Conservation (phyloP, 2,113 vertebrate genomes). For the Rallus limicola region DNA sequence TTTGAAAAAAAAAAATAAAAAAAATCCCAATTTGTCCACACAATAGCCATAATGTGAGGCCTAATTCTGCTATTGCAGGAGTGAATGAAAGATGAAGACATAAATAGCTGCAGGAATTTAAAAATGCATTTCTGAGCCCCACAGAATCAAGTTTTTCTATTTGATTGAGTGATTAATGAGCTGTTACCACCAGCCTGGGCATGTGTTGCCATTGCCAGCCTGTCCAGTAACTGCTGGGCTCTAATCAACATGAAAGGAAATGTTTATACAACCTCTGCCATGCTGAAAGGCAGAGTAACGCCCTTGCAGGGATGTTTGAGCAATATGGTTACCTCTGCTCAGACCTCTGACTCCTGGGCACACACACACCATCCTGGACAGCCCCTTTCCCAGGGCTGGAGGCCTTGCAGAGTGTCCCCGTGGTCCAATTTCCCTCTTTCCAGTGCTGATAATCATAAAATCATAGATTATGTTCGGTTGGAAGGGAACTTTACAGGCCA, state of each 20-base stretch:
- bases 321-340: not conserved
- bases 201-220: not conserved
- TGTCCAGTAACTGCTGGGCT: not conserved
- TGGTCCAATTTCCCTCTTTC: not conserved
- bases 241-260: not conserved
- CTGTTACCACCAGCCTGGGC: not conserved
- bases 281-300: not conserved
- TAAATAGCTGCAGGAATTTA: not conserved
- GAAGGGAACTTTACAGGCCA: no score
- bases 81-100: not conserved
- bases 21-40: not conserved
- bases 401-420: not conserved
- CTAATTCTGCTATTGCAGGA: not conserved
- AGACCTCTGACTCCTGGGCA: fast-evolving
- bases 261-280: not conserved
- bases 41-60: not conserved
- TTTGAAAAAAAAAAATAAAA: not conserved
- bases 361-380: not conserved
- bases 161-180: conserved; percentile 12
- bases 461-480: no score
- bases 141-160: not conserved
- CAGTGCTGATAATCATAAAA: not conserved
- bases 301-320: not conserved
- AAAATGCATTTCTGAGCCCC: not conserved
- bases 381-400: not conserved